Evolutionary conservation across 1,140 invertebrate genomes (phyloP), one percentile per base, ranked within the genome.

Genomic region (Thalassaphorura encarpata): DNA sequence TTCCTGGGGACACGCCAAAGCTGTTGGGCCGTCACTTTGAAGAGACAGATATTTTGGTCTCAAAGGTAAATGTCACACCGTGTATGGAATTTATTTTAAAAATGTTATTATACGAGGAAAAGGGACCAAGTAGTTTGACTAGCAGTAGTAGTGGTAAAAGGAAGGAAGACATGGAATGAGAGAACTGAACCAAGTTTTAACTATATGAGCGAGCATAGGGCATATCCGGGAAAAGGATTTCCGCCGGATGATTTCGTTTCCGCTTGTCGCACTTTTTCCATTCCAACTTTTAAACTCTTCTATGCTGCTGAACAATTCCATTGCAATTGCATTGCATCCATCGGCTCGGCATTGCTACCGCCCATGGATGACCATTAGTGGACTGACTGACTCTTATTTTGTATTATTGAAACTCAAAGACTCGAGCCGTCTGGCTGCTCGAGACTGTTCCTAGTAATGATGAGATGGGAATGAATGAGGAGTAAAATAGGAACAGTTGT

Each of bases 11-110:
- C 72, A 83, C 94, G 27, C 96, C 97, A 1, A 99, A 97, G 76
- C 87, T 99, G 83, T 95, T 86, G 72, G 97, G 96, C 0, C 76
- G 97, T 58, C 97, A 99, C 75, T 99, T 99, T 75, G 94, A 97
- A 68, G 84, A 92, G 64, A 93, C 84, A 24, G 97, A 99, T 72
- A 76, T 93, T 66, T 78, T 99, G 31, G n/a, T 36, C 33, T 36
- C 33, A 36, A 36, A 36, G 33, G 33, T 36, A 36, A n/a, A n/a
- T n/a, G n/a, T n/a, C n/a, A n/a, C n/a, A n/a, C n/a, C n/a, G n/a
- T n/a, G n/a, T n/a, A n/a, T n/a, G n/a, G n/a, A n/a, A n/a, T n/a
- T n/a, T n/a, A n/a, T n/a, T n/a, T n/a, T n/a, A n/a, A n/a, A n/a
- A n/a, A n/a, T n/a, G n/a, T n/a, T n/a, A n/a, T n/a, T n/a, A n/a